Evolutionary conservation across 1,140 invertebrate species (phyloP), one percentile per base, ranked within the genome.

Genomic region (Epicauta chinensis): DNA sequence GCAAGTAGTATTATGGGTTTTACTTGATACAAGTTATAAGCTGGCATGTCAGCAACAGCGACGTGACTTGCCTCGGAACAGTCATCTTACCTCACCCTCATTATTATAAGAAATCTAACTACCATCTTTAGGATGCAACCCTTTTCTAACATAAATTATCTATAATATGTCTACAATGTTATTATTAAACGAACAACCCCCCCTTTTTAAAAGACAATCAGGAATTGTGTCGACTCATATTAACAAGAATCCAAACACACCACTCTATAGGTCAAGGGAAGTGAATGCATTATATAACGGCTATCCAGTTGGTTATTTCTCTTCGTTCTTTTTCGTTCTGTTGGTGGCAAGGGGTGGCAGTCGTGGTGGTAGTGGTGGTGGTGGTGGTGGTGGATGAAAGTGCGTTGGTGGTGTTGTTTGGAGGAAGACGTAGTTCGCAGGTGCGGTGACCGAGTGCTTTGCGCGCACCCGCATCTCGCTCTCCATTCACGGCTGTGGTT

Each of bases 371-470:
- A 45, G 61, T 61, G 64, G 59, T 59, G 55, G 50, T 60, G 58
- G 58, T 58, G 66, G 62, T 66, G 70, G 68, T 68, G 67, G 61
- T 62, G 66, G 51, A 65, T 65, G 67, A 66, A 64, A 65, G 71
- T 68, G 67, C 45, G 45, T 67, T 38, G 68, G 63, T 45, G 59
- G 43, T 40, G 37, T 55, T 59, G 57, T 17, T 16, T 35, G 31
- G 47, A n/a, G n/a, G n/a, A 23, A 23, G 23, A 23, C 23, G 59
- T 64, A 69, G 59, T 63, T 62, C 67, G 66, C 69, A 67, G 73
- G 73, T 75, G 75, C 75, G 73, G 73, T 75, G 72, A 73, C 61
- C 66, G 55, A 53, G 73, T 71, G 70, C 69, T 23, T 23, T 7
- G 69, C 72, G 73, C 73, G 73, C 73, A 59, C 64, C 56, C 68